Evolutionary conservation across 2,888 invertebrate genomes (phyloP).

Genomic region (Hydrotaea diabolus): DNA sequence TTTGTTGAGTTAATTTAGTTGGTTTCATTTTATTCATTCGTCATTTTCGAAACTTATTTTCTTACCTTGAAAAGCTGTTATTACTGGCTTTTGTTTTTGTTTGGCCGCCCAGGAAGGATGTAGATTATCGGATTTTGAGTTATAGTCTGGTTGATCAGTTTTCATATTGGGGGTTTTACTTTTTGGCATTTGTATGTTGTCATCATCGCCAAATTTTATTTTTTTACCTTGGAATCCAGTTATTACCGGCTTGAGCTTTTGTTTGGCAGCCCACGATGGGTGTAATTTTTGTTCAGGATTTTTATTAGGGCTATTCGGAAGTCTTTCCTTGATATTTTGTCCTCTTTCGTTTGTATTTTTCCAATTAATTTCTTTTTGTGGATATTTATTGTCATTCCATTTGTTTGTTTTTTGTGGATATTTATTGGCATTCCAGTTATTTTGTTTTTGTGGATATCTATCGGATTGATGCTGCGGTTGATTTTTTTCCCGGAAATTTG

Average conservation of each 20-base stretch:
- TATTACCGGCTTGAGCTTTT: slow-evolving; percentile 75
- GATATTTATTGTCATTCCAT: background rate
- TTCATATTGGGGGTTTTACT: slow-evolving; percentile 6
- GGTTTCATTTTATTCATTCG: slow-evolving; percentile 62
- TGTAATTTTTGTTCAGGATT: slow-evolving; percentile 69
- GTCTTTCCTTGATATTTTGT: background rate
- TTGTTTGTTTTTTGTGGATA: background rate
- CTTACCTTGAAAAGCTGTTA: slow-evolving; percentile 77
- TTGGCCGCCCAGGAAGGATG: slow-evolving; percentile 81
- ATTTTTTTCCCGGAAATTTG: slow-evolving; percentile 36
- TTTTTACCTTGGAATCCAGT: slow-evolving; percentile 76
- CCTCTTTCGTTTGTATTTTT: background rate
- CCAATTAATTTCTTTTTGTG: slow-evolving; percentile 6
- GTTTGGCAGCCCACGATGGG: slow-evolving; percentile 79
- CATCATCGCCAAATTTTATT: slow-evolving; percentile 75
- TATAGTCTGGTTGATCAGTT: background rate
- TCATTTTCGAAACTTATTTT: slow-evolving; percentile 77
- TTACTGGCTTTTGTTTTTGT: slow-evolving; percentile 77
- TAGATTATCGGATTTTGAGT: slow-evolving; percentile 55
- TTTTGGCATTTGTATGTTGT: slow-evolving; percentile 10
- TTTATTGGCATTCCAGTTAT: slow-evolving; percentile 27
- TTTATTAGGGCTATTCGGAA: background rate
- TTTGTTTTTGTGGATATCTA: slow-evolving; percentile 12
- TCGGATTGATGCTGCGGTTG: background rate
- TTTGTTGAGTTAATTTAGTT: slow-evolving; percentile 40